Conservation (phyloP, 2,113 vertebrate genomes). For the Phyllostomus hastatus region DNA sequence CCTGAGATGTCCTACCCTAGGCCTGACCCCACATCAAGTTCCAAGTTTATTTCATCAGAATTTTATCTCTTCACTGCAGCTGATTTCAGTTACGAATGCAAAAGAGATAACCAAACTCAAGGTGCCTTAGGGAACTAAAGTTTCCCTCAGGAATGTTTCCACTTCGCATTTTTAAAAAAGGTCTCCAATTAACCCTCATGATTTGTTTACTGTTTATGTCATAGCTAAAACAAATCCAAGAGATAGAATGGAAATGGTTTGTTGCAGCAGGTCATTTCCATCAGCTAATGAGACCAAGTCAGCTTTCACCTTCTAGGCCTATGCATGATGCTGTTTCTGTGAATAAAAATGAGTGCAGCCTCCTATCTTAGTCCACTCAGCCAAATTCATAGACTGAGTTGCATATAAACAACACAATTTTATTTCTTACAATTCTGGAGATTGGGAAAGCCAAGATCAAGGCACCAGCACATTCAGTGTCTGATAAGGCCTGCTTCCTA, state of each 20-base stretch:
- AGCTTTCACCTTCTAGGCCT: background rate
- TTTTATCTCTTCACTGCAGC: background rate
- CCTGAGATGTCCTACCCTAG: background rate
- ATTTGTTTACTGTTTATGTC: background rate
- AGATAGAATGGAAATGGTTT: background rate
- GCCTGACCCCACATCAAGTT: background rate
- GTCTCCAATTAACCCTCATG: background rate
- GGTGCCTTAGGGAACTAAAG: background rate
- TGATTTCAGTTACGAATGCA: conserved; percentile 25
- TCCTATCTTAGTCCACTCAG: background rate
- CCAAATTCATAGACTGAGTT: background rate
- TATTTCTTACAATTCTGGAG: background rate
- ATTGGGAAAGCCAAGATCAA: background rate
- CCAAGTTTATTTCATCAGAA: conserved; percentile 43
- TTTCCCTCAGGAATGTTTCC: background rate
- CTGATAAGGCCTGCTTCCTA: background rate
- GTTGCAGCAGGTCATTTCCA: background rate
- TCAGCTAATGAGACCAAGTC: background rate
- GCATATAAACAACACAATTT: background rate
- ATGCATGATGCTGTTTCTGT: background rate
- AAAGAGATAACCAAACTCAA: conserved; percentile 6
- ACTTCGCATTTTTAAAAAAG: conserved; percentile 16
- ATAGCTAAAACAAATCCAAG: background rate
- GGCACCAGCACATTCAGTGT: background rate
- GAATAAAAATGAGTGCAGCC: background rate